phyloP scores from a whole-genome alignment of 2,888 invertebrate species.

The Meganola albula region DNA sequence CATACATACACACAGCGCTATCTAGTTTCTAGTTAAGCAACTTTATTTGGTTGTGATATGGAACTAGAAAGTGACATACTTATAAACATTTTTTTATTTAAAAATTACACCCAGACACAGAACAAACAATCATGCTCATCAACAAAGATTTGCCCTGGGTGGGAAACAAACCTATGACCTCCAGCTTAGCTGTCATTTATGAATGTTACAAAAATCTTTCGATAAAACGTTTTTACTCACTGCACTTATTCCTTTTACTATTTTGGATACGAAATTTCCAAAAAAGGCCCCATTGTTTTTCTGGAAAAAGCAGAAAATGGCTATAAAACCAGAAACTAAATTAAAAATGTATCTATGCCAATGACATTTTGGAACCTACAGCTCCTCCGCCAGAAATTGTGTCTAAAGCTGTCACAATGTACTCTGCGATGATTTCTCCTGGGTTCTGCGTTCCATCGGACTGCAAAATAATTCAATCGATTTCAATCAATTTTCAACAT shows the following conservation, averaged over 20 bases:
- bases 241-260: constrained; percentile 65
- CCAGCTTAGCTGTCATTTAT: background rate
- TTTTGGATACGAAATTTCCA: constrained; percentile 59
- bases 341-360: too few species aligned
- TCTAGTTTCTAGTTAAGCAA: too few species aligned
- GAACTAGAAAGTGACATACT: too few species aligned
- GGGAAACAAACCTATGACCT: too few species aligned
- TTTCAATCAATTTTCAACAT: background rate
- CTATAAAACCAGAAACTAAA: too few species aligned
- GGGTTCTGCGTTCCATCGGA: constrained; percentile 68
- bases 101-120: too few species aligned
- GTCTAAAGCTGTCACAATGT: constrained; percentile 61
- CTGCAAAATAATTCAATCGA: constrained; percentile 20
- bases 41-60: too few species aligned
- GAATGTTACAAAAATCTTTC: background rate
- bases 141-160: too few species aligned
- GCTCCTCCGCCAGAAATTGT: constrained; percentile 70
- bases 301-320: constrained; percentile 36
- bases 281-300: constrained; percentile 70
- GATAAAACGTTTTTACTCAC: constrained; percentile 37
- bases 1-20: too few species aligned
- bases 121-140: too few species aligned
- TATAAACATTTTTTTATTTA: too few species aligned
- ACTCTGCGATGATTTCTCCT: constrained; percentile 61
- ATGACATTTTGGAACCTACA: constrained; percentile 47